phyloP scores from a whole-genome alignment of 2,113 vertebrate genomes.

The Collichthys lucidus region DNA sequence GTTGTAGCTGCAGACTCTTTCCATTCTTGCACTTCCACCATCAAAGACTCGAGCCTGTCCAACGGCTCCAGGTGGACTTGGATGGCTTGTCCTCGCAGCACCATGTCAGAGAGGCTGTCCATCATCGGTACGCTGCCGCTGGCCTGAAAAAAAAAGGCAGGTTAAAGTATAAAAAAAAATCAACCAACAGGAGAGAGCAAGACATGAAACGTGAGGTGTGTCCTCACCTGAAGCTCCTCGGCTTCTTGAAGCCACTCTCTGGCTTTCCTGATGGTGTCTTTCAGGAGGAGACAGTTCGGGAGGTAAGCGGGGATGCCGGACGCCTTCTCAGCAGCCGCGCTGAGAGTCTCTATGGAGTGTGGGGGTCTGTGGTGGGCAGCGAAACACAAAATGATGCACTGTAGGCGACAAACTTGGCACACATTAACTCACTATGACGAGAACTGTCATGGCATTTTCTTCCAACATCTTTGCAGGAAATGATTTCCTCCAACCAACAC shows the following conservation, averaged over 20 bases:
- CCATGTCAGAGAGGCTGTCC: slow-evolving; percentile 88
- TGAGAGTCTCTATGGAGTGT: slow-evolving; percentile 88
- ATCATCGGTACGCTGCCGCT: slow-evolving; percentile 85
- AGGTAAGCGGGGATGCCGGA: slow-evolving; percentile 91
- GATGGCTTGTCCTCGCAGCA: slow-evolving; percentile 88
- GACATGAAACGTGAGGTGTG: neutral
- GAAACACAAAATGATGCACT: slow-evolving; percentile 34
- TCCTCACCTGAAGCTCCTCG: slow-evolving; percentile 89
- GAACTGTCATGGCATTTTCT: slow-evolving; percentile 2
- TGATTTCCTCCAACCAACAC: slow-evolving; percentile 13
- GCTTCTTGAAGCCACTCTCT: slow-evolving; percentile 93
- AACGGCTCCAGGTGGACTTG: slow-evolving; percentile 91
- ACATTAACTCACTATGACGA: slow-evolving; percentile 9
- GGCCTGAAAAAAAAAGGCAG: slow-evolving; percentile 73
- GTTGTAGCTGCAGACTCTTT: slow-evolving; percentile 89
- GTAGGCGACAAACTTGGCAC: neutral
- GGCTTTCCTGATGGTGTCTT: slow-evolving; percentile 90
- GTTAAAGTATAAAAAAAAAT: neutral
- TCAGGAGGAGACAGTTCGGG: slow-evolving; percentile 88
- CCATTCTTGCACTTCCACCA: slow-evolving; percentile 91
- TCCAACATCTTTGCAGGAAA: slow-evolving; percentile 16
- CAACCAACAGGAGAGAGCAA: neutral
- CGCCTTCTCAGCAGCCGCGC: slow-evolving; percentile 87
- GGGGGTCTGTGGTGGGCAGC: slow-evolving; percentile 85
- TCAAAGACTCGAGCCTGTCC: slow-evolving; percentile 88